phyloP scores from a whole-genome alignment of 2,113 vertebrate genomes.

The Bagarius yarrelli region DNA sequence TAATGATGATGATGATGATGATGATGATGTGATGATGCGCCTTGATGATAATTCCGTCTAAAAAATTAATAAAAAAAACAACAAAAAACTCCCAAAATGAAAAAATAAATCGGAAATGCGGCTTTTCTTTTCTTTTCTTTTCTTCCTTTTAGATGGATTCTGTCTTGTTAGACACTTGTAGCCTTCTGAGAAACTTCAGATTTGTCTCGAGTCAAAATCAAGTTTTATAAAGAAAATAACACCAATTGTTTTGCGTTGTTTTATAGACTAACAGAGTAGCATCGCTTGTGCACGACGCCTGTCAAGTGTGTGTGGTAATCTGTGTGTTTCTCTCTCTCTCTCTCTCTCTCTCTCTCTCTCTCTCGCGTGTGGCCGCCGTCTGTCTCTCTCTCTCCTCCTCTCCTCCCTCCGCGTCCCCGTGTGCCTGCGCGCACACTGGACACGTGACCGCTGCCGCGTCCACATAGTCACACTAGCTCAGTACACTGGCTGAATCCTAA shows the following conservation, averaged over 20 bases:
- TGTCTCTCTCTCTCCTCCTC: conserved; percentile 3
- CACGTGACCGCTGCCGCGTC: conserved; percentile 12
- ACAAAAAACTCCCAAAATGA: not conserved
- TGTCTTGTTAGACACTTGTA: conserved; percentile 9
- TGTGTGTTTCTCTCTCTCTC: conserved; percentile 26
- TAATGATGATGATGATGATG: conserved; percentile 6
- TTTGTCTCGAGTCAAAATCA: not conserved
- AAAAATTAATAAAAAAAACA: not conserved
- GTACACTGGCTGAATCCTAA: not conserved
- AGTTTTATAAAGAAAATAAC: not conserved
- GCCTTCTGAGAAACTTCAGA: conserved; percentile 6
- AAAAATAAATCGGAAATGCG: not conserved
- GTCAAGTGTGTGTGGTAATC: conserved; percentile 60
- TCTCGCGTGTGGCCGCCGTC: not conserved
- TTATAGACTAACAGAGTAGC: conserved; percentile 54
- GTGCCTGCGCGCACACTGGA: conserved; percentile 26
- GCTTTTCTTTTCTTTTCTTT: not conserved
- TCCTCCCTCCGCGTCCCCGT: conserved; percentile 19
- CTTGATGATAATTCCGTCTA: not conserved
- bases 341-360: conserved; percentile 21
- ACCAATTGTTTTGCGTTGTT: not conserved
- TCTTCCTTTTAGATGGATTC: too few relatives aligned
- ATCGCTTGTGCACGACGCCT: conserved; percentile 74
- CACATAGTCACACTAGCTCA: not conserved
- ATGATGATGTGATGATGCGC: not conserved